Percentiles rank a stretch among this genome's conserved stretches.
Evolutionary conservation across 2,113 vertebrate genomes (phyloP).

Genomic region (Leucoraja erinaceus): DNA sequence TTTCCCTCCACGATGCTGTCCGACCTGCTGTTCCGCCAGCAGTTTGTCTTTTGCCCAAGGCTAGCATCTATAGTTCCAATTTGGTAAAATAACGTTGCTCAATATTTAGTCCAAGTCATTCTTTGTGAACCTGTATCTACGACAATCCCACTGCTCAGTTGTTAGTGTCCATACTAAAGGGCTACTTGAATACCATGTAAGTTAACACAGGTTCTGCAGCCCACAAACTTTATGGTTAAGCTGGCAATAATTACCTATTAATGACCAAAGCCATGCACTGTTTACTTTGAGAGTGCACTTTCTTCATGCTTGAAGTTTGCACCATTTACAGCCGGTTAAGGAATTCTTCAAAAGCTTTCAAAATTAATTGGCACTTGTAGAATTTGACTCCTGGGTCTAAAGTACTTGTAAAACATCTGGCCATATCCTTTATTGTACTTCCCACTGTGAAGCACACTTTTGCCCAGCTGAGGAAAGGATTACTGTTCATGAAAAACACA

Average conservation of each 20-base stretch:
- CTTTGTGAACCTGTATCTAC: not conserved
- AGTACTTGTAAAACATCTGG: not conserved
- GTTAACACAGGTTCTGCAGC: not conserved
- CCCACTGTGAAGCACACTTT: not conserved
- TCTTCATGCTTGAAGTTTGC: not conserved
- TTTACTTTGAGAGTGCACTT: not conserved
- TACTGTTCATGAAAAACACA: not conserved
- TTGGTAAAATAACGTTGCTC: not conserved
- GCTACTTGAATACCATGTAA: not conserved
- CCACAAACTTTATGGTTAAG: not conserved
- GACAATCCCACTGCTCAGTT: not conserved
- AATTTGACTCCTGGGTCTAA: not conserved
- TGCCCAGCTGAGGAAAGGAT: not conserved
- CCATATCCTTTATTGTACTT: not conserved
- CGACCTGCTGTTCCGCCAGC: too few species aligned
- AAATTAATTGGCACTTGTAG: slow-evolving; percentile 12
- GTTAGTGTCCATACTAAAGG: not conserved
- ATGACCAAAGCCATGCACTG: not conserved
- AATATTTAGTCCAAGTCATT: not conserved
- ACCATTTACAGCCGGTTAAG: not conserved
- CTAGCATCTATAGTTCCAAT: not conserved
- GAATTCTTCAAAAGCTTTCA: not conserved
- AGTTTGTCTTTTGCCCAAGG: not conserved
- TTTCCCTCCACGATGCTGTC: too few species aligned
- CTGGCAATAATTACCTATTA: not conserved